Conservation (phyloP, 2,797 vertebrate species). For the Melanotaenia maccullochi region DNA sequence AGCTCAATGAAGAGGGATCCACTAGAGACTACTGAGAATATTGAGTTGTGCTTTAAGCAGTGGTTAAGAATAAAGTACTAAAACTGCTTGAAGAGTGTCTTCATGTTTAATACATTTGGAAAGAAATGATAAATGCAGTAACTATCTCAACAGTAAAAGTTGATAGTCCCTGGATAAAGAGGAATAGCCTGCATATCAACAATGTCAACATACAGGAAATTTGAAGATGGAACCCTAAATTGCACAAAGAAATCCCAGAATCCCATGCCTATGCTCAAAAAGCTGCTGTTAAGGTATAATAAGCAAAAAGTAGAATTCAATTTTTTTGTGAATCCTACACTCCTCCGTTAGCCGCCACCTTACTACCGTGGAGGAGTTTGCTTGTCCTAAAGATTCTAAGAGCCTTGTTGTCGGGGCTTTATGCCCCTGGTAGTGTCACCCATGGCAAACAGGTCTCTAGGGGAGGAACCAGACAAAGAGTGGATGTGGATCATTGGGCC, state of each 20-base stretch:
- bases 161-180: constrained; percentile 10
- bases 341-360: too few relatives aligned
- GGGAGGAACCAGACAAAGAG: too few relatives aligned
- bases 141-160: constrained; percentile 3
- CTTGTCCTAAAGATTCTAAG: too few relatives aligned
- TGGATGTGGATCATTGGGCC: too few relatives aligned
- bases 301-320: neutral
- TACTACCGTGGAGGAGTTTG: too few relatives aligned
- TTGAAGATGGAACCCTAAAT: constrained; percentile 16
- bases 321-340: too few relatives aligned
- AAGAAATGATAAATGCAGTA: neutral
- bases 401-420: too few relatives aligned
- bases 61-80: neutral
- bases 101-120: neutral
- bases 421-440: too few relatives aligned
- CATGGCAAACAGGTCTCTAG: too few relatives aligned
- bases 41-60: neutral
- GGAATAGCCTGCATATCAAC: neutral
- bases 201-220: constrained; percentile 6
- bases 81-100: neutral
- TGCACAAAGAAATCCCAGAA: constrained; percentile 13
- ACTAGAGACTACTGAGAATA: neutral
- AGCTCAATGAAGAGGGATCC: neutral
- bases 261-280: constrained; percentile 1
- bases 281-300: neutral